Conservation (phyloP, 2,797 vertebrate genomes). For the Siniperca obscura region DNA sequence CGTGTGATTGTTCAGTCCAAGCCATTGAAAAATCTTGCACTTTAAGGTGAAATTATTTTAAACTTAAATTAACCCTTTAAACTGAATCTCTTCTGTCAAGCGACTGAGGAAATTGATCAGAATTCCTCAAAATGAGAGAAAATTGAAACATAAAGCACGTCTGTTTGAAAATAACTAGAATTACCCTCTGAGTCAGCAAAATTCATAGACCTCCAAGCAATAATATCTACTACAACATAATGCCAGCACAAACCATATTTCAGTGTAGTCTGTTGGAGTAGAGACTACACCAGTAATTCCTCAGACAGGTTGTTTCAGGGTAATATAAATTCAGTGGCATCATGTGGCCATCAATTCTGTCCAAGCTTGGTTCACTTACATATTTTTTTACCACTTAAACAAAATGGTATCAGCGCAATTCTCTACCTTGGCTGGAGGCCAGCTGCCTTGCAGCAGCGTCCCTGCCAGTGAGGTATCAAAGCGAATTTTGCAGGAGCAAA, state of each 20-base stretch:
- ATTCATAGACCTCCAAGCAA: background rate
- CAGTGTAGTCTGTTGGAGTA: background rate
- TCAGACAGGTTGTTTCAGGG: background rate
- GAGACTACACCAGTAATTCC: background rate
- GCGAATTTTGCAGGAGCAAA: slow-evolving; percentile 53
- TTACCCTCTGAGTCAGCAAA: background rate
- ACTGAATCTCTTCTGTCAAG: background rate
- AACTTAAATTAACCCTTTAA: background rate
- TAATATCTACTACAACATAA: background rate
- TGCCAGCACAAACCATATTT: background rate
- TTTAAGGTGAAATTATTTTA: background rate
- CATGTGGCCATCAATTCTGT: slow-evolving; percentile 15
- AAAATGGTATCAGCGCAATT: slow-evolving; percentile 33
- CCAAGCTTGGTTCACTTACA: background rate
- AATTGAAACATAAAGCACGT: background rate
- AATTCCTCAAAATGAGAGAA: background rate
- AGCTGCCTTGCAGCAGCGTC: background rate
- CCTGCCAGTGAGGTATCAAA: slow-evolving; percentile 57
- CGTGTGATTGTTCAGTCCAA: background rate
- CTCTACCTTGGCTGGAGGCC: slow-evolving; percentile 38
- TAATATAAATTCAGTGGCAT: slow-evolving; percentile 21
- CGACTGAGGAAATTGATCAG: background rate
- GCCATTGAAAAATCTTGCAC: background rate
- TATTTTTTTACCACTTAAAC: slow-evolving; percentile 35
- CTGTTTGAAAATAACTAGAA: background rate